Evolutionary conservation across 2,797 vertebrate genomes (phyloP), one percentile per base, ranked within the genome.

Genomic region (Acanthornis magna): DNA sequence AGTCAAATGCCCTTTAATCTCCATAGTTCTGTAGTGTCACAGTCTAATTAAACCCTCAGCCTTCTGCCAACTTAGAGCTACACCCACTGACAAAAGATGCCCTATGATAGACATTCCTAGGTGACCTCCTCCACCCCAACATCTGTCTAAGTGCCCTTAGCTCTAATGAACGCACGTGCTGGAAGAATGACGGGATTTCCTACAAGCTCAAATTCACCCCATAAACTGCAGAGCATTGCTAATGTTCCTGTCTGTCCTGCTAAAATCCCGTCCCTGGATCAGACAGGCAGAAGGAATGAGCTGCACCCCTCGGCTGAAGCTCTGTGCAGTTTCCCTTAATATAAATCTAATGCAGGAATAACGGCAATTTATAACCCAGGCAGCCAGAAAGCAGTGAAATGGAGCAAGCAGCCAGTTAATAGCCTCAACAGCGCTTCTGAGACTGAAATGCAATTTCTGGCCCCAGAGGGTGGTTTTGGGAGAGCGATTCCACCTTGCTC

Each of bases 201-300:
- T 90, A 93, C 82, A 54, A 95, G 94, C 88, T 96, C 95, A 95
- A 88, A 75, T 94, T 93, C 85, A 62, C 76, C 88, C 92, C 91
- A 96, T 92, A 92, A 95, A 91, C 23, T 73, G 63, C 66, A 92
- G 85, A 53, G 91, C 50, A 16, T 70, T 73, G 68, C 76, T 88
- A 81, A 76, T 63, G 76, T 90, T 92, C 75, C 85, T 88, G 82
- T 91, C 95, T 94, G 89, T 85, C 91, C 82, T 2, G 6, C 87
- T 94, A 9, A 88, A 80, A 88, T 86, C 83, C 77, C 16, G 2
- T 67, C 63, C 76, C 76, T 84, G 91, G 92, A 84, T 73, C 91
- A 96, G 89, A 89, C 77, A 78, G 1, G 5, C 61, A 71, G 78
- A 13, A 94, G 66, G 81, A 96, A 65, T 47, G 79, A 93, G 82